phyloP scores from a whole-genome alignment of 2,888 invertebrate genomes.

The Autographa pulchrina region DNA sequence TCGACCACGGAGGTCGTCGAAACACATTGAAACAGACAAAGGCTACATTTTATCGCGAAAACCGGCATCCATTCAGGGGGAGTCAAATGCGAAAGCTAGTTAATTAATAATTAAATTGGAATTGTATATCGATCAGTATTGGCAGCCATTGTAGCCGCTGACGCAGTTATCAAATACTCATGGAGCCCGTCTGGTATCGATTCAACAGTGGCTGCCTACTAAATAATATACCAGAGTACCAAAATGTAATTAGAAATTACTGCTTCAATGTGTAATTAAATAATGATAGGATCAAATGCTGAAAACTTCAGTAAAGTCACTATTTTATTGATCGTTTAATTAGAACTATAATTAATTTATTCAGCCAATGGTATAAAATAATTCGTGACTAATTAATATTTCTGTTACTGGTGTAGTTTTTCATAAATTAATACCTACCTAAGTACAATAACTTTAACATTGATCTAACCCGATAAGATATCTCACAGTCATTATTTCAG shows the following conservation, averaged over 20 bases:
- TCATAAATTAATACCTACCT: too few relatives aligned
- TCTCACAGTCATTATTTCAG: too few relatives aligned
- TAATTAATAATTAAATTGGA: slow-evolving; percentile 17
- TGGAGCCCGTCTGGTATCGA: slow-evolving; percentile 51
- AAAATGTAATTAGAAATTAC: not conserved
- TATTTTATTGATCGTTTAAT: not conserved
- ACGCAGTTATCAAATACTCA: slow-evolving; percentile 38
- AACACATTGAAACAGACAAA: not conserved
- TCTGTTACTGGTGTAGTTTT: too few relatives aligned
- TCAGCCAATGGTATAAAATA: not conserved
- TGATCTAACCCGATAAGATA: too few relatives aligned
- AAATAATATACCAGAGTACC: slow-evolving; percentile 22
- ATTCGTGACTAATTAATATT: not conserved
- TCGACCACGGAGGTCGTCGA: too few relatives aligned
- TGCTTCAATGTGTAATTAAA: not conserved
- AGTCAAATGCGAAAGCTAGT: not conserved
- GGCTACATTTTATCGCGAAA: not conserved
- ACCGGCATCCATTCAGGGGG: not conserved
- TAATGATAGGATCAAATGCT: not conserved
- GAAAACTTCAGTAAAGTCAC: not conserved
- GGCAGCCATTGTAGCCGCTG: slow-evolving; percentile 10
- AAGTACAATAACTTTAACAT: too few relatives aligned
- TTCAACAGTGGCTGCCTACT: slow-evolving; percentile 17
- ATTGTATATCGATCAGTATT: slow-evolving; percentile 31
- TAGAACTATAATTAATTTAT: not conserved